These are phyloP conservation scores for Umimayanthus chanpuru DNA, from an alignment of 92 coral and sea anemone species.

Conservation along the genomic window DNA sequence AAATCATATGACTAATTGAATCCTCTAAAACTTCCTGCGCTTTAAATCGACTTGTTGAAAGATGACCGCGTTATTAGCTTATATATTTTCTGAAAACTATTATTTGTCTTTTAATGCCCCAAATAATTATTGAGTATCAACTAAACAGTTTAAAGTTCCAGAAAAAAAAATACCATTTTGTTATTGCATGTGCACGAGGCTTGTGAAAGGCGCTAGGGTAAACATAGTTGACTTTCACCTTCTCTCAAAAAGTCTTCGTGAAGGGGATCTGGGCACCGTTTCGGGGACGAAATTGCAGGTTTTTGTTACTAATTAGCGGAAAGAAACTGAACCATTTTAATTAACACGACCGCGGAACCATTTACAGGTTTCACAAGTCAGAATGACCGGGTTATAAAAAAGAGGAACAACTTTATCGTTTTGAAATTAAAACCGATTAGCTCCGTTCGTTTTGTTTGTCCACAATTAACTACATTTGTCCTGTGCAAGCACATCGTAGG, in stretches of 20 bases:
- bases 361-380: not conserved
- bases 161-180: too few species aligned
- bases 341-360: not conserved
- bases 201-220: not conserved
- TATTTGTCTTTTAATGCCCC: not conserved
- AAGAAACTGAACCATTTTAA: not conserved
- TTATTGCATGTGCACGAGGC: not conserved
- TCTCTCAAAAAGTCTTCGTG: not conserved
- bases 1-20: not conserved
- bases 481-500: not conserved
- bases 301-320: not conserved
- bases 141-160: not conserved
- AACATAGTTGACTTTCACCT: not conserved
- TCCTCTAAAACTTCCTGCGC: conserved; percentile 1
- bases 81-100: too few species aligned
- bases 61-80: not conserved
- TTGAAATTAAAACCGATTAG: not conserved
- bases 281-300: not conserved
- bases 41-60: conserved; percentile 7
- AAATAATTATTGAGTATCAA: not conserved
- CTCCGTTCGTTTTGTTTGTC: not conserved
- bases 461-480: not conserved
- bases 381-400: not conserved
- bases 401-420: not conserved
- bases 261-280: not conserved